Evolutionary conservation across 2,797 vertebrate species (phyloP).

Genomic region (Neostethus bicornis): DNA sequence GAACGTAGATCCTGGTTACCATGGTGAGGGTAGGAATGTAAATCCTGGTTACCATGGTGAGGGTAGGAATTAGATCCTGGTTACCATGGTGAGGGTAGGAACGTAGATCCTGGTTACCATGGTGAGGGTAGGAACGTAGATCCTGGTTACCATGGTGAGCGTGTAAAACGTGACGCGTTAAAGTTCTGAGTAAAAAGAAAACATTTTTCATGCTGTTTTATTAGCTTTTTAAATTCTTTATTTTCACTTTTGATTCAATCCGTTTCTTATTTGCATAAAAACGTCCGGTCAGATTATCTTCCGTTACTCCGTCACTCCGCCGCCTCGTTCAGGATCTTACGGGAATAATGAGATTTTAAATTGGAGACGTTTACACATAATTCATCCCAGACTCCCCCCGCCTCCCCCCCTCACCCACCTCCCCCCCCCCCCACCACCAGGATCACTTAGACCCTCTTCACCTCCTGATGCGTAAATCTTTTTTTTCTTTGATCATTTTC

Average conservation of each 20-base stretch:
- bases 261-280: constrained; percentile 87
- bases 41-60: too few species aligned
- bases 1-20: too few species aligned
- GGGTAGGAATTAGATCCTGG: too few species aligned
- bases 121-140: too few species aligned
- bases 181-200: constrained; percentile 72
- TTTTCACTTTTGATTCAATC: constrained; percentile 88
- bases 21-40: too few species aligned
- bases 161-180: too few species aligned
- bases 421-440: constrained; percentile 33
- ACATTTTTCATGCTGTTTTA: constrained; percentile 82
- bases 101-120: too few species aligned
- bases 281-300: constrained; percentile 87
- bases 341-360: constrained; percentile 90
- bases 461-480: too few species aligned
- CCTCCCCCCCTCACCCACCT: constrained; percentile 20
- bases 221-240: constrained; percentile 86
- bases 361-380: constrained; percentile 88
- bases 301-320: constrained; percentile 87
- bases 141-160: too few species aligned
- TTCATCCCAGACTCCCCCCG: constrained; percentile 85
- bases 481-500: constrained; percentile 42
- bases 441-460: too few species aligned
- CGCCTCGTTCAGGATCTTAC: constrained; percentile 88
- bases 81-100: too few species aligned